These are phyloP conservation scores for Peromyscus polionotus DNA, from an alignment of 2,113 vertebrate genomes.

Conservation along the genomic window DNA sequence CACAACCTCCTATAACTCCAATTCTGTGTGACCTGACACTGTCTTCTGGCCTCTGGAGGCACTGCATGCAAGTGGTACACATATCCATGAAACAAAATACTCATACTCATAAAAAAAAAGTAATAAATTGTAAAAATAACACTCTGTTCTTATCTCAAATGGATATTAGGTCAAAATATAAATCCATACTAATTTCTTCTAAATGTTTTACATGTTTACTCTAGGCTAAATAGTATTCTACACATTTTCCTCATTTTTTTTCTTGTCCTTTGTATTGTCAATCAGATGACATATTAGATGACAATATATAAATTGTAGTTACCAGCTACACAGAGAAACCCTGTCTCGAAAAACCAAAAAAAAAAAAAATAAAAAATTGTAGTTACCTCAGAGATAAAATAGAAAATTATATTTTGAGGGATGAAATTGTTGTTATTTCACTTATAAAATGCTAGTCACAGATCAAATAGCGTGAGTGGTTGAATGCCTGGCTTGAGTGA, in stretches of 20 bases:
- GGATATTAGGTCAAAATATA: background rate
- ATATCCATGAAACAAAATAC: background rate
- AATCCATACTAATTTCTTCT: constrained; percentile 4
- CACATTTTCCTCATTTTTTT: background rate
- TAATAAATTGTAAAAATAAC: background rate
- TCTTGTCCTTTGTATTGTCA: background rate
- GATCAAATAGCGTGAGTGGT: background rate
- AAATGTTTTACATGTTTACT: constrained; percentile 31
- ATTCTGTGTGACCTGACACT: background rate
- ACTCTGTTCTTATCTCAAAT: background rate
- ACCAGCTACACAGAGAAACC: background rate
- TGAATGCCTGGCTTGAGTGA: background rate
- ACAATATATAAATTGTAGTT: background rate
- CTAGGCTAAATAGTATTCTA: background rate
- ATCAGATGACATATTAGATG: background rate
- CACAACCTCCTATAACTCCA: background rate
- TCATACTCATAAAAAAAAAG: background rate
- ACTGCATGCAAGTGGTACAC: background rate
- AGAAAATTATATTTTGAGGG: background rate
- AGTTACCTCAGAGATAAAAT: background rate
- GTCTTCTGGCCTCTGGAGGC: background rate
- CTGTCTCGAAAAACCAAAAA: no score
- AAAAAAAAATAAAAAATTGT: background rate
- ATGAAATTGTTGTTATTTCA: background rate
- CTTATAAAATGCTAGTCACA: constrained; percentile 34